phyloP scores from a whole-genome alignment of 2,113 vertebrate species.

The Chiloscyllium plagiosum region DNA sequence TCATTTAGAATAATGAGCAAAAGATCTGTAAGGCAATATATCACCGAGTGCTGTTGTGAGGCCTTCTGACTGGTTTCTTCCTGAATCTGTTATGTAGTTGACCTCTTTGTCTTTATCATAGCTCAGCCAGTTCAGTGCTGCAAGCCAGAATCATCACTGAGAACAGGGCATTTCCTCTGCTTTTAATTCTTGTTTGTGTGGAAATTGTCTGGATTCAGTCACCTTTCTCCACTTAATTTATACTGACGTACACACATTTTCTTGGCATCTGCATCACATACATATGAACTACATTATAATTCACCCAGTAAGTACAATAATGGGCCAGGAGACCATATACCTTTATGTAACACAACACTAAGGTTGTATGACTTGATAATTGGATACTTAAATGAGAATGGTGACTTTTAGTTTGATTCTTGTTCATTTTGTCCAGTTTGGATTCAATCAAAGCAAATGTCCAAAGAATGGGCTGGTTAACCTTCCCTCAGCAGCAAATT shows the following conservation, averaged over 20 bases:
- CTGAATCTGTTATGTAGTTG: conserved; percentile 19
- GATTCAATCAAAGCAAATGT: background rate
- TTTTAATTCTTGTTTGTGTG: background rate
- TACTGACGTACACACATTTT: conserved; percentile 18
- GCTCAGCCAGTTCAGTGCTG: conserved; percentile 32
- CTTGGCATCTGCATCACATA: background rate
- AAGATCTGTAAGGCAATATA: background rate
- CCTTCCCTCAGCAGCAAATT: background rate
- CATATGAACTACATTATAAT: background rate
- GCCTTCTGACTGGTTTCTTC: conserved; percentile 17
- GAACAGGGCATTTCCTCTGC: background rate
- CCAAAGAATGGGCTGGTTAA: background rate
- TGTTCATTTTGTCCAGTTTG: background rate
- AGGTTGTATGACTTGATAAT: background rate
- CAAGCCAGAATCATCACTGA: background rate
- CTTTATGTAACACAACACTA: background rate
- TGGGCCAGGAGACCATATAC: background rate
- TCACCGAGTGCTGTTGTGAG: background rate
- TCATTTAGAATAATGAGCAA: background rate
- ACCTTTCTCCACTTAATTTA: background rate
- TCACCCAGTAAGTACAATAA: background rate
- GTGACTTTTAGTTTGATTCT: background rate
- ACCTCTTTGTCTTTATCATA: conserved; percentile 30
- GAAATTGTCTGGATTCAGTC: background rate
- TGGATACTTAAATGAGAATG: background rate